These are phyloP conservation scores for Hemithea aestivaria DNA, from an alignment of 2,888 invertebrate genomes.

Conservation along the genomic window DNA sequence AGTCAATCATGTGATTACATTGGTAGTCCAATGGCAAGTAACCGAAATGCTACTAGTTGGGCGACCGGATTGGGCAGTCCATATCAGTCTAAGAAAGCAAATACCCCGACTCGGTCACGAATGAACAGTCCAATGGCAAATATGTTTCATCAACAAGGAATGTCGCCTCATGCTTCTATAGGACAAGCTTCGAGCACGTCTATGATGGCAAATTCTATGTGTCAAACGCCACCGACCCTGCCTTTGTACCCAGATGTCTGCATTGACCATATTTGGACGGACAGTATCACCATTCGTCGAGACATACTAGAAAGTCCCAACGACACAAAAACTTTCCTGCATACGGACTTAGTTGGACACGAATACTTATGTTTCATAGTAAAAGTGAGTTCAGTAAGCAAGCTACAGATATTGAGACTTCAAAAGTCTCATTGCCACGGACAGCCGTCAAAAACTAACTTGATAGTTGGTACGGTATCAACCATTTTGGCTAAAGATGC, in stretches of 20 bases:
- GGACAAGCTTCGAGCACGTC: constrained; percentile 68
- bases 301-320: constrained; percentile 56
- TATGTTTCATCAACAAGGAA: constrained; percentile 65
- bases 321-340: constrained; percentile 85
- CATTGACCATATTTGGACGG: constrained; percentile 94
- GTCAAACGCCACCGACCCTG: constrained; percentile 76
- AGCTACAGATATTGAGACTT: constrained; percentile 83
- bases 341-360: constrained; percentile 91
- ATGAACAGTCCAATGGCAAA: constrained; percentile 70
- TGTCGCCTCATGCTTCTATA: constrained; percentile 69
- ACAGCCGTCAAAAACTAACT: constrained; percentile 73
- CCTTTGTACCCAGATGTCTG: constrained; percentile 92
- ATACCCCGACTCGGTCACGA: constrained; percentile 56
- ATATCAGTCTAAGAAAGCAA: constrained; percentile 53
- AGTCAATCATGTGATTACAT: constrained; percentile 67
- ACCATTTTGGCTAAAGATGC: constrained; percentile 91
- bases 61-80: constrained; percentile 61
- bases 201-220: constrained; percentile 66
- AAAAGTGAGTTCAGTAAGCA: constrained; percentile 61
- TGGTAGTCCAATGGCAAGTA: constrained; percentile 62
- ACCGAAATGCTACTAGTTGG: constrained; percentile 58
- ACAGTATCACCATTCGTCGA: constrained; percentile 70
- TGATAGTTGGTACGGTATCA: constrained; percentile 86
- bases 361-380: constrained; percentile 88
- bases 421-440: constrained; percentile 80